Evolutionary conservation across 2,797 vertebrate species (phyloP).

Genomic region (Alcedo atthis): DNA sequence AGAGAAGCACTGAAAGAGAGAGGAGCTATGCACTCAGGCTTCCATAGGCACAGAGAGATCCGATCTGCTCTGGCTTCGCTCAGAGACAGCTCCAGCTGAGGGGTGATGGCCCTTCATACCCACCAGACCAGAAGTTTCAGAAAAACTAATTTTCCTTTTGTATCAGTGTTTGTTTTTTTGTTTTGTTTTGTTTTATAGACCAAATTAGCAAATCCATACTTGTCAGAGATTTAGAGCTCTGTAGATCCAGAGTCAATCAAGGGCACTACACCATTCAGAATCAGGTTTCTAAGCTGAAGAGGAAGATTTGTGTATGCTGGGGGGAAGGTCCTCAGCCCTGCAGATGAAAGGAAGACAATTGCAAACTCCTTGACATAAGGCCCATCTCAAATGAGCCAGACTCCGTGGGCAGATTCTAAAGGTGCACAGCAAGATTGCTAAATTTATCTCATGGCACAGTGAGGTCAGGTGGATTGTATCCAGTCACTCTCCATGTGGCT

Average conservation of each 20-base stretch:
- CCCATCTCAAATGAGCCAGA: not conserved
- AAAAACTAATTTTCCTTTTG: not conserved
- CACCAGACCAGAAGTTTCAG: not conserved
- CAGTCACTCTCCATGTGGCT: not conserved
- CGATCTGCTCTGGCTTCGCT: not conserved
- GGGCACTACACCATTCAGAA: not conserved
- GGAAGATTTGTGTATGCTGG: not conserved
- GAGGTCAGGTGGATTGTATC: not conserved
- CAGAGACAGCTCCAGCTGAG: not conserved
- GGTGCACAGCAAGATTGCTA: not conserved
- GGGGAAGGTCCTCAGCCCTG: not conserved
- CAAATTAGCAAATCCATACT: not conserved
- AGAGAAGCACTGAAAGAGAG: not conserved
- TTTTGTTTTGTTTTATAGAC: not conserved
- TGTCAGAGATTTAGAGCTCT: not conserved
- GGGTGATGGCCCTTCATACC: not conserved
- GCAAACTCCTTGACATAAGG: not conserved
- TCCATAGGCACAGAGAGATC: not conserved
- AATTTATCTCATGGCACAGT: not conserved
- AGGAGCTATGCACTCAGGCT: not conserved
- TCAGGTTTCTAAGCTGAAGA: not conserved
- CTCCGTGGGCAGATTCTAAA: not conserved
- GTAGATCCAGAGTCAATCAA: not conserved
- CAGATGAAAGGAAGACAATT: not conserved
- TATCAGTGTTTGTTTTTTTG: not conserved